Evolutionary conservation across 2,113 vertebrate genomes (phyloP).

Genomic region (Prolemur simus): DNA sequence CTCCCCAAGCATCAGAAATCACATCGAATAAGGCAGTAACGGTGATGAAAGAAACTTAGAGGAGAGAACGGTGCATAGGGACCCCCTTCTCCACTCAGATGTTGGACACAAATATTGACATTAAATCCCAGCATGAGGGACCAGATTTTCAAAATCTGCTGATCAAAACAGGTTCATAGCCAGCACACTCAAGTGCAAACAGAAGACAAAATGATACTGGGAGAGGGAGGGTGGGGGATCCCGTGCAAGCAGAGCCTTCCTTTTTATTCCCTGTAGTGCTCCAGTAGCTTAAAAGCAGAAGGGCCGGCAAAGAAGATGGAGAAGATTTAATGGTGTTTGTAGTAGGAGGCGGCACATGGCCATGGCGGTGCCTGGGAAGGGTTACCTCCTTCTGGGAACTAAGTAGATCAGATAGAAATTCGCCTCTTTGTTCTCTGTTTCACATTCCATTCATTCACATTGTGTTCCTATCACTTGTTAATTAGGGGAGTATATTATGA

Average conservation of each 20-base stretch:
- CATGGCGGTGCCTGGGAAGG: constrained; percentile 19
- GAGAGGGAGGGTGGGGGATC: background rate
- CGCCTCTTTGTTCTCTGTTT: constrained; percentile 46
- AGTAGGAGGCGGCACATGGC: constrained; percentile 46
- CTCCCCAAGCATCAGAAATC: constrained; percentile 57
- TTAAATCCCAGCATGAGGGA: constrained; percentile 67
- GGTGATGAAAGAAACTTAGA: constrained; percentile 44
- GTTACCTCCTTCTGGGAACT: constrained; percentile 59
- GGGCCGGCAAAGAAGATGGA: constrained; percentile 65
- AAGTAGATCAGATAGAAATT: constrained; percentile 70
- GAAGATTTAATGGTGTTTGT: constrained; percentile 70
- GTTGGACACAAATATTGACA: constrained; percentile 70
- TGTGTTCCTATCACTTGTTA: constrained; percentile 69
- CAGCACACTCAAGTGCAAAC: constrained; percentile 63
- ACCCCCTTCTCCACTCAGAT: constrained; percentile 60
- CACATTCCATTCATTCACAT: background rate
- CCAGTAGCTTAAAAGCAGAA: constrained; percentile 78
- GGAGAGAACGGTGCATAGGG: background rate
- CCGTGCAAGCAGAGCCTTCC: background rate
- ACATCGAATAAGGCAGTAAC: constrained; percentile 38
- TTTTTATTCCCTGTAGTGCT: constrained; percentile 48
- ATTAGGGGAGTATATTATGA: constrained; percentile 75
- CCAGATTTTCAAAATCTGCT: constrained; percentile 64
- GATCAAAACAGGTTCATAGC: constrained; percentile 72
- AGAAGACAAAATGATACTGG: constrained; percentile 41